phyloP scores from a whole-genome alignment of 2,113 vertebrate species.

The Eurypyga helias region DNA sequence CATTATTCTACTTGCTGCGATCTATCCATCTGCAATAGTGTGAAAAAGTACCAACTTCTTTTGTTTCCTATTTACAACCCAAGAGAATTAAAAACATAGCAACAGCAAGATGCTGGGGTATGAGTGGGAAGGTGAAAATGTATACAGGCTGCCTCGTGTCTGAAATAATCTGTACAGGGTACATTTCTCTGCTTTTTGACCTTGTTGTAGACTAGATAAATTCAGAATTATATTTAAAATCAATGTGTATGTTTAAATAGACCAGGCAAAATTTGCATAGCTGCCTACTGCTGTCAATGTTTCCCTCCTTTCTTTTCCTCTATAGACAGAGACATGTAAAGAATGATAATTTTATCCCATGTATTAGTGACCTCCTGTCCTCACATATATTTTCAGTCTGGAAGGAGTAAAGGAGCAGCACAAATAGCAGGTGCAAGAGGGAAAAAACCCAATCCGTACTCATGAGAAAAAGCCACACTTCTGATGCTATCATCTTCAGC shows the following conservation, averaged over 20 bases:
- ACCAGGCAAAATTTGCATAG: slow-evolving; percentile 29
- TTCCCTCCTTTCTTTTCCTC: slow-evolving; percentile 1
- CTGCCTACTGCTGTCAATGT: slow-evolving; percentile 18
- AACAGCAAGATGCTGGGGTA: slow-evolving; percentile 12
- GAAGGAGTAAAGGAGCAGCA: background rate
- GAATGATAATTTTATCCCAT: slow-evolving; percentile 35
- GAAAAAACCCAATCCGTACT: background rate
- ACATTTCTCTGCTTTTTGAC: slow-evolving; percentile 49
- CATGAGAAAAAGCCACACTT: background rate
- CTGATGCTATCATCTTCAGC: background rate
- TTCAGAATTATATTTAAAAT: slow-evolving; percentile 63
- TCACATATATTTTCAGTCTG: slow-evolving; percentile 23
- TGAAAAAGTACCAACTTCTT: slow-evolving; percentile 4
- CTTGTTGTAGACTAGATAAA: slow-evolving; percentile 39
- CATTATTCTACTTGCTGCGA: background rate
- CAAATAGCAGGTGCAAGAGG: background rate
- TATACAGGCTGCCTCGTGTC: slow-evolving; percentile 23
- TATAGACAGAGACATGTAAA: background rate
- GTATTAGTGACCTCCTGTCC: slow-evolving; percentile 31
- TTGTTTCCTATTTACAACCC: slow-evolving; percentile 31
- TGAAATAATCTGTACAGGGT: slow-evolving; percentile 53
- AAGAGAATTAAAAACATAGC: slow-evolving; percentile 19
- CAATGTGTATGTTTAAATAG: slow-evolving; percentile 23
- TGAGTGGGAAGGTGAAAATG: slow-evolving; percentile 64
- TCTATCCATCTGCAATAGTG: background rate